A percentile compares a stretch with the other conserved stretches of the same genome.
Evolutionary conservation across 2,113 vertebrate species (phyloP).

Genomic region (Pimephales promelas): DNA sequence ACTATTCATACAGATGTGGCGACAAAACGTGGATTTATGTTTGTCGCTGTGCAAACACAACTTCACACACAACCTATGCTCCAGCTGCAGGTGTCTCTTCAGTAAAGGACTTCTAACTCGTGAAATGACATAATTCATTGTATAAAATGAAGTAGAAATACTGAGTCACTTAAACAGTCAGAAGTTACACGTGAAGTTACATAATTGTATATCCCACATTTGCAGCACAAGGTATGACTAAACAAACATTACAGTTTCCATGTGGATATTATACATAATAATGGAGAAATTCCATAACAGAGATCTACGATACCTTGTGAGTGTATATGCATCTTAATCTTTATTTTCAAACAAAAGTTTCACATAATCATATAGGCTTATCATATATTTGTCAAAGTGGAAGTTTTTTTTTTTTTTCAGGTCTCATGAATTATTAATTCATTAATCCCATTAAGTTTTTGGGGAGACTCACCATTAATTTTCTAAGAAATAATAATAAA

Average conservation of each 20-base stretch:
- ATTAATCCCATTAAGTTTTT: too few species aligned
- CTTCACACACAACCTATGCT: conserved; percentile 23
- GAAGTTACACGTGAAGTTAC: not conserved
- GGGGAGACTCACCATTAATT: not conserved
- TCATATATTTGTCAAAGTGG: too few species aligned
- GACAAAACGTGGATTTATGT: conserved; percentile 89
- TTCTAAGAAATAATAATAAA: not conserved
- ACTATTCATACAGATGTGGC: conserved; percentile 93
- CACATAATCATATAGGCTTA: too few species aligned
- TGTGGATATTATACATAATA: not conserved
- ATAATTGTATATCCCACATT: conserved; percentile 9
- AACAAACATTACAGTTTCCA: not conserved
- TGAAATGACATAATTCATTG: not conserved
- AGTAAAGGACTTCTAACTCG: not conserved
- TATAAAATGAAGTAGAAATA: not conserved
- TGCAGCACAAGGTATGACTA: not conserved
- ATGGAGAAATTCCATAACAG: not conserved
- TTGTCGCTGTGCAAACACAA: conserved; percentile 59
- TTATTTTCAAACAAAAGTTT: too few species aligned
- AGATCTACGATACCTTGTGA: too few species aligned
- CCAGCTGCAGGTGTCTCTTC: conserved; percentile 45
- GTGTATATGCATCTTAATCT: too few species aligned
- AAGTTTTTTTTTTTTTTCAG: too few species aligned
- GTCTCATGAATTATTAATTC: too few species aligned
- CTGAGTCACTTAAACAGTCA: not conserved